phyloP scores from a whole-genome alignment of 2,797 vertebrate genomes.

The Diplodus puntazzo region DNA sequence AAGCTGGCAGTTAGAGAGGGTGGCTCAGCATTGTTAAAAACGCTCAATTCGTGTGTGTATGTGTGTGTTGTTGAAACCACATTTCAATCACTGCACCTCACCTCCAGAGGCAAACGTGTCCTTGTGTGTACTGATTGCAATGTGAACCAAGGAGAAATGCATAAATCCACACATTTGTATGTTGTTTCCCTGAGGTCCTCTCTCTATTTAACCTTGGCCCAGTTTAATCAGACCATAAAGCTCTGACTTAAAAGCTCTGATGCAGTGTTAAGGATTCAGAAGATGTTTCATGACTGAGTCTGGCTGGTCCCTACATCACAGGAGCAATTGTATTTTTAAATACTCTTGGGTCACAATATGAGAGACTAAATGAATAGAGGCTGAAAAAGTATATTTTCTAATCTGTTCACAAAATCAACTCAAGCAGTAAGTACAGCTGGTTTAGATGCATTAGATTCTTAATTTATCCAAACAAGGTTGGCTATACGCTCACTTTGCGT shows the following conservation, averaged over 20 bases:
- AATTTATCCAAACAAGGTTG: background rate
- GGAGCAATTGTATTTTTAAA: conserved; percentile 18
- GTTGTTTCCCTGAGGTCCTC: conserved; percentile 50
- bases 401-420: conserved; percentile 2
- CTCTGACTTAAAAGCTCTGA: conserved; percentile 39
- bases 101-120: conserved; percentile 51
- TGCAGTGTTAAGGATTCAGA: conserved; percentile 55
- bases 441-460: background rate
- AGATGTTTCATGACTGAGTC: conserved; percentile 12
- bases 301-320: conserved; percentile 16
- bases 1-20: background rate
- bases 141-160: conserved; percentile 68
- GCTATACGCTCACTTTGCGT: background rate
- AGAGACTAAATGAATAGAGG: background rate
- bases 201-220: conserved; percentile 61
- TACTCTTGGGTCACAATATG: background rate
- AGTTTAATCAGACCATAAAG: conserved; percentile 64
- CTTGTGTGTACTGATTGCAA: conserved; percentile 39
- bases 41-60: conserved; percentile 12
- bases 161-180: conserved; percentile 64
- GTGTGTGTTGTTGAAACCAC: conserved; percentile 20
- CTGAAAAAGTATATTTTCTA: conserved; percentile 11
- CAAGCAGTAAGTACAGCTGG: background rate
- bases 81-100: conserved; percentile 40
- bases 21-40: background rate